Percentiles rank a stretch among this genome's conserved stretches.
phyloP scores from a whole-genome alignment of 1,140 invertebrate species.

The Pseudobourletiella spinata region DNA sequence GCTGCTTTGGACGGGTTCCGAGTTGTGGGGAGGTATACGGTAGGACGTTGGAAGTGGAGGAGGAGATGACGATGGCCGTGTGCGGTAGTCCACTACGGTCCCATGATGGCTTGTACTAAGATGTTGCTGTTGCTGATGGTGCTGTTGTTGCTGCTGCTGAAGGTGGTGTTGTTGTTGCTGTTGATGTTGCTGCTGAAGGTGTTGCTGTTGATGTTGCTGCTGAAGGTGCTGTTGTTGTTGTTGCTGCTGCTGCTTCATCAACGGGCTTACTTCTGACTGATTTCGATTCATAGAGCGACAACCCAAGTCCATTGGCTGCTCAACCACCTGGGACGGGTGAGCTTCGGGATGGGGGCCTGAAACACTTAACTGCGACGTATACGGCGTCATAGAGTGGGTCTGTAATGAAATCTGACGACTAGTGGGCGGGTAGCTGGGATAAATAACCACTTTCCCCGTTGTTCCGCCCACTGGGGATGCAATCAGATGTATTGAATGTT shows the following conservation, averaged over 20 bases:
- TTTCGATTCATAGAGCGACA: conserved; percentile 13
- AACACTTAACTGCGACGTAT: not conserved
- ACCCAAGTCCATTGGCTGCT: conserved; percentile 33
- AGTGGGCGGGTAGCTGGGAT: not conserved
- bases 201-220: conserved; percentile 14
- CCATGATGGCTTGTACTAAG: conserved; percentile 3
- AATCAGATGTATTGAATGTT: not conserved
- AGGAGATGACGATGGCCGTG: conserved; percentile 11
- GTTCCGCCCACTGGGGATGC: not conserved
- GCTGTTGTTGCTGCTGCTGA: conserved; percentile 17
- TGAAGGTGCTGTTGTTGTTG: conserved; percentile 16
- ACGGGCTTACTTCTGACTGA: conserved; percentile 6
- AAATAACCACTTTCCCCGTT: not conserved
- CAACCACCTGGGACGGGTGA: not conserved
- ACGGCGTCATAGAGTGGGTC: not conserved
- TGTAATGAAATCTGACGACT: not conserved
- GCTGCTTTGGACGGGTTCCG: conserved; percentile 9
- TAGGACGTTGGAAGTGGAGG: conserved; percentile 20
- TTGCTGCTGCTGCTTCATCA: conserved; percentile 15
- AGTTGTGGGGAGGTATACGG: conserved; percentile 13
- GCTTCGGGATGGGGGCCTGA: not conserved
- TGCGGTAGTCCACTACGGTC: conserved; percentile 20
- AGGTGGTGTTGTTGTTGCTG: conserved; percentile 18
- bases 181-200: conserved; percentile 15
- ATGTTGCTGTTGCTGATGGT: conserved; percentile 14